Evolutionary conservation across 1,140 invertebrate species (phyloP), one percentile per base, ranked within the genome.

Genomic region (Macrocentrus cingulum): DNA sequence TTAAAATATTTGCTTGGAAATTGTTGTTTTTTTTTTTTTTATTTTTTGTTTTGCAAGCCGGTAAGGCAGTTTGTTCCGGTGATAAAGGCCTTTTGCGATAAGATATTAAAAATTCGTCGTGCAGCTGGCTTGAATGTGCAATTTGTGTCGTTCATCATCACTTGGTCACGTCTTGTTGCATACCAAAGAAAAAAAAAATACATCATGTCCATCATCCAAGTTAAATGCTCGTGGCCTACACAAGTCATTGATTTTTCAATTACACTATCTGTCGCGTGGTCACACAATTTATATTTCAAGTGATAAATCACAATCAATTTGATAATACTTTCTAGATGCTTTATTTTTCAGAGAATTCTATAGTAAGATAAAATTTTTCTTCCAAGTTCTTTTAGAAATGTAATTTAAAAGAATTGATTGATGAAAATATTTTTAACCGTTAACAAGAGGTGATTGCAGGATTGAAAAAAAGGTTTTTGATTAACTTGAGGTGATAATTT

Each of bases 51-150:
- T 39, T 13, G 11, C 13, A 16, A 7, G 6, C 15, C 13, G 52
- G 41, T 55, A 55, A 55, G 20, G 25, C 41, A 55, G 41, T 55
- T 55, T 11, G 18, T 42, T 15, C 13, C 23, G 0, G 16, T 29
- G 52, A 55, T 55, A 55, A 55, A 29, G 23, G n/a, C n/a, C n/a
- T 34, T 15, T 1, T 1, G 22, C 41, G 41, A 55, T 55, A 45
- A 45, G 41, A 55, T 55, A 54, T 23, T n/a, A n/a, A n/a, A n/a
- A n/a, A n/a, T 13, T 32, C 13, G 13, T 13, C 36, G 25, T 49
- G 23, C 46, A 49, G 18, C 19, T 34, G 13, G 18, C 23, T 15
- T 32, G 6, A 5, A 29, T n/a, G 23, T 22, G n/a, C 18, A 13
- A 25, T 29, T 49, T 34, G 46, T 49, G 13, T 34, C 29, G 29